Evolutionary conservation across 2,113 vertebrate genomes (phyloP).

Genomic region (Cebidichthys violaceus): DNA sequence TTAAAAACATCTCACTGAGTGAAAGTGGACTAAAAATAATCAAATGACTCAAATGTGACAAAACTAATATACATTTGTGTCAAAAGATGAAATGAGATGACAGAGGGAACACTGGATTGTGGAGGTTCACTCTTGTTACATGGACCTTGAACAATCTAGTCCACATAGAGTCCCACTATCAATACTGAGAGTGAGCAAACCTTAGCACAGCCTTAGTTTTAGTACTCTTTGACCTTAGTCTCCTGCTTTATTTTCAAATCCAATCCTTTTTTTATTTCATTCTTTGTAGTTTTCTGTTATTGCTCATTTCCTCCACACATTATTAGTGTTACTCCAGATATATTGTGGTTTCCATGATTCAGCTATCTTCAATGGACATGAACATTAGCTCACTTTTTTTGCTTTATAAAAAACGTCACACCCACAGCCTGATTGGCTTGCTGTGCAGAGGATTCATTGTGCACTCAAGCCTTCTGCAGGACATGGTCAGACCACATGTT

Average conservation of each 20-base stretch:
- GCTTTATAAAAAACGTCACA: neutral
- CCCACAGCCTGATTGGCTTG: too few species aligned
- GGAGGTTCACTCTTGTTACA: neutral
- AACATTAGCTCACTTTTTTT: constrained; percentile 2
- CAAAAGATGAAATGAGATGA: neutral
- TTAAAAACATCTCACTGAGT: neutral
- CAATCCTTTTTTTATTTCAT: neutral
- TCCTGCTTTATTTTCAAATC: constrained; percentile 3
- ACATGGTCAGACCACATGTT: too few species aligned
- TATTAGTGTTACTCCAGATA: neutral
- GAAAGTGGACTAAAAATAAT: neutral
- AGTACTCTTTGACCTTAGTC: neutral
- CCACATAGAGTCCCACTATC: neutral
- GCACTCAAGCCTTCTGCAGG: too few species aligned
- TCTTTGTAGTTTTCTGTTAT: neutral
- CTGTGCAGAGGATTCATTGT: neutral
- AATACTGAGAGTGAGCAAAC: neutral
- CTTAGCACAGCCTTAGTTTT: neutral
- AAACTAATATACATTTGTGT: neutral
- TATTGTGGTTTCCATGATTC: constrained; percentile 1
- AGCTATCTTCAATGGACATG: neutral
- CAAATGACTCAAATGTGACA: neutral
- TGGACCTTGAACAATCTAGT: neutral
- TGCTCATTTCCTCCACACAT: neutral
- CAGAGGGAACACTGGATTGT: neutral